Percentiles rank a stretch among this genome's conserved stretches.
Conservation (phyloP, 2,888 invertebrate species). For the Cyclophora albipunctata region DNA sequence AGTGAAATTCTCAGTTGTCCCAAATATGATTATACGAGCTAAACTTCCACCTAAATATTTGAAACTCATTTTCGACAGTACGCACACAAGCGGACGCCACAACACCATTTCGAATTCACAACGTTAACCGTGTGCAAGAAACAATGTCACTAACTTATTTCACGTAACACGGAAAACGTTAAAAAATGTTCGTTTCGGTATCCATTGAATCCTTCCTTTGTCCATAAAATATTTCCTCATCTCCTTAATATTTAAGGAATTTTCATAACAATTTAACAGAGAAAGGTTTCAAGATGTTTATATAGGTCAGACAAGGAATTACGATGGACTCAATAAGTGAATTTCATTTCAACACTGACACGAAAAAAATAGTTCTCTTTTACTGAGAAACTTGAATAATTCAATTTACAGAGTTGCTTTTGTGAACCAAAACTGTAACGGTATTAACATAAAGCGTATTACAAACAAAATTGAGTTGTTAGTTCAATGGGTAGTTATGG, state of each 20-base stretch:
- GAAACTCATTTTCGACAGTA: too few species aligned
- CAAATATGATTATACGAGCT: constrained; percentile 7
- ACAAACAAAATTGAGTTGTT: constrained; percentile 27
- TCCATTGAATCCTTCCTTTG: too few species aligned
- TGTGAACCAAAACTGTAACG: not conserved
- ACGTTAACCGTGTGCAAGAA: too few species aligned
- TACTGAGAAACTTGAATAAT: not conserved
- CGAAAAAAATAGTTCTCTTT: not conserved
- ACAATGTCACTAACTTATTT: too few species aligned
- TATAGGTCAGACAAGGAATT: constrained; percentile 29
- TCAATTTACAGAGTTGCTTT: not conserved
- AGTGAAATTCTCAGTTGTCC: constrained; percentile 49
- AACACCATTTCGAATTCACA: too few species aligned
- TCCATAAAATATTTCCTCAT: constrained; percentile 35
- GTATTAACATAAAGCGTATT: constrained; percentile 5
- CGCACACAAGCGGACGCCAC: too few species aligned
- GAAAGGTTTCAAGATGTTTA: constrained; percentile 30
- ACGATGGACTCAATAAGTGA: constrained; percentile 22
- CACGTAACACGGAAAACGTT: too few species aligned
- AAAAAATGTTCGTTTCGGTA: too few species aligned
- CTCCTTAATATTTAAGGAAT: constrained; percentile 42
- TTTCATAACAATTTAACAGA: constrained; percentile 46
- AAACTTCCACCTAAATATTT: too few species aligned
- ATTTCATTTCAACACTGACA: constrained; percentile 11
- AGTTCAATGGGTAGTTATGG: constrained; percentile 24